Evolutionary conservation across 2,888 invertebrate species (phyloP), one percentile per base, ranked within the genome.

Genomic region (Baronia brevicornis): DNA sequence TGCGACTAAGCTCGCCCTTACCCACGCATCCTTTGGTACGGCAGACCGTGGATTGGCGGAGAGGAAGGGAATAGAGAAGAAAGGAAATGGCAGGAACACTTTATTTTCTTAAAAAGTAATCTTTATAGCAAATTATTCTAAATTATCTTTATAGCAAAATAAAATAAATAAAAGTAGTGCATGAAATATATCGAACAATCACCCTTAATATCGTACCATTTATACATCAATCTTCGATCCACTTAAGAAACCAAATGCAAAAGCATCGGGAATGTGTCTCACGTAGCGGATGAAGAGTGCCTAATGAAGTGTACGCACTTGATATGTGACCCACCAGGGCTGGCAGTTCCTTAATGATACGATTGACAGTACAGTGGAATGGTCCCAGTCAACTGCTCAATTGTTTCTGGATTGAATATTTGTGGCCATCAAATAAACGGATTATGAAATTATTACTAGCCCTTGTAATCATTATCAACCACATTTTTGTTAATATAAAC

Each of bases 281-380:
- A 71, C 77, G 74, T 70, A 46, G 43, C 28, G 44, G 38, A 40
- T 46, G 47, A 50, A 60, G 63, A 65, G 67, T 62, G 67, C 61
- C 62, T 79, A 79, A 80, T 77, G 78, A 79, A 79, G 78, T 73
- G 72, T 61, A 58, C 60, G 38, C 56, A 55, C 61, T 57, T 72
- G 79, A 77, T 68, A 65, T 70, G 78, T 73, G 78, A 75, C 75
- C 74, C 63, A 58, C 60, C 64, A 46, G 47, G 44, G 56, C 51
- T 54, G 53, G 52, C 55, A 50, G 48, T 44, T 48, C 58, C 57
- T 70, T 79, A 79, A 79, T 75, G 78, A 74, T 72, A 48, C 71
- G 77, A 79, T 73, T 80, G 80, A 77, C 80, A 79, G 79, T 61
- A 78, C 77, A 72, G 77, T 66, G 63, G 77, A 64, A 53, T 56